Evolutionary conservation across 2,113 vertebrate genomes (phyloP).

Genomic region (Pao palembangensis): DNA sequence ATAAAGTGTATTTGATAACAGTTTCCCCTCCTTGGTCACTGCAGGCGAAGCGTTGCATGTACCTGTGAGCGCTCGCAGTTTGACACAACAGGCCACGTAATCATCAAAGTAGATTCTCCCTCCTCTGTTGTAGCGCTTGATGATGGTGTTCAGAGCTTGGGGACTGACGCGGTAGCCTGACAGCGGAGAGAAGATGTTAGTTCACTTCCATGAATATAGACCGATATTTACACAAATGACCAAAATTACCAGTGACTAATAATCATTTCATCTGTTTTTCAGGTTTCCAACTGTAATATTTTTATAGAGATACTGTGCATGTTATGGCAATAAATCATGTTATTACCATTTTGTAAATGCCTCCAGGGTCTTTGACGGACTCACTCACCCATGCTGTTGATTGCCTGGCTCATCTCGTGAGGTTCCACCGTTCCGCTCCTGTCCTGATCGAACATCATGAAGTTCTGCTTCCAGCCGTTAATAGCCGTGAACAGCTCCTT

Average conservation of each 20-base stretch:
- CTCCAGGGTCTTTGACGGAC: background rate
- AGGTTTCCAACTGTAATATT: no score
- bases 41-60: background rate
- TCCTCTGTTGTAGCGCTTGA: slow-evolving; percentile 84
- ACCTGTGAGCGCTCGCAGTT: slow-evolving; percentile 84
- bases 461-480: slow-evolving; percentile 90
- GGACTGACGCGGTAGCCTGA: slow-evolving; percentile 84
- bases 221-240: background rate
- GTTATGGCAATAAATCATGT: no score
- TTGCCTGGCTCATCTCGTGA: slow-evolving; percentile 81
- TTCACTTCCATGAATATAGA: background rate
- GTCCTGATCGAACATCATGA: slow-evolving; percentile 84
- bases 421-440: slow-evolving; percentile 83
- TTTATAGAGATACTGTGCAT: no score
- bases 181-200: background rate
- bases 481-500: slow-evolving; percentile 85
- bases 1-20: no score
- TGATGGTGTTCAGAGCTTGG: slow-evolving; percentile 74
- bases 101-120: slow-evolving; percentile 88
- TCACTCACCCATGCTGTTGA: slow-evolving; percentile 82
- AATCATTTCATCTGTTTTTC: no score
- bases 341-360: no score
- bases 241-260: no score
- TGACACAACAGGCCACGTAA: slow-evolving; percentile 90
- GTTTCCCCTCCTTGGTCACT: no score